These are phyloP conservation scores for Carlito syrichta DNA, from an alignment of 2,113 vertebrate species.

Conservation along the genomic window DNA sequence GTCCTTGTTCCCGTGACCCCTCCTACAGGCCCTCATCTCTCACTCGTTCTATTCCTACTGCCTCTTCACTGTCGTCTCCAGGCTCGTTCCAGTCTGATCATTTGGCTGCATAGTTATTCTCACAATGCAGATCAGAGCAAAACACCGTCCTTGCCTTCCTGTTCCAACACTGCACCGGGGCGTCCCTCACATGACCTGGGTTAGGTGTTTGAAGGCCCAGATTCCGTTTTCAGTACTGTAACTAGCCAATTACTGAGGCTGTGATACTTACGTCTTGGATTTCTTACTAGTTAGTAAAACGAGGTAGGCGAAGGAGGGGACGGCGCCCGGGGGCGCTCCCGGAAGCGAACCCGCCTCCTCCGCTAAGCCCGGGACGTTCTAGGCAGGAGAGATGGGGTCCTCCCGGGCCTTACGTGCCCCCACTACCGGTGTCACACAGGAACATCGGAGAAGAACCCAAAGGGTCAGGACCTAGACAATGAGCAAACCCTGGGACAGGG, in stretches of 20 bases:
- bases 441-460: background rate
- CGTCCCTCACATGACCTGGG: no score
- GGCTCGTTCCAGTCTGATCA: background rate
- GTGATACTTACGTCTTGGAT: no score
- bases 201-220: no score
- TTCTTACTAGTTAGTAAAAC: no score
- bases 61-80: background rate
- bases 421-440: background rate
- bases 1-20: background rate
- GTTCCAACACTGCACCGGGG: accelerated
- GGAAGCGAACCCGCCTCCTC: background rate
- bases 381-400: background rate
- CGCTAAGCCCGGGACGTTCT: background rate
- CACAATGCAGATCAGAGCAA: no score
- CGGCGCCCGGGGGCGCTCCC: background rate
- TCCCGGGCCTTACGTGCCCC: background rate
- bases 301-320: no score
- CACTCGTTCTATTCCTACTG: background rate
- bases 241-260: no score
- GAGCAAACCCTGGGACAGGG: background rate
- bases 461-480: accelerated
- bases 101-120: background rate
- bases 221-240: no score
- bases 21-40: background rate
- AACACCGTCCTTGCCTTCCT: background rate